Base-by-base conservation (phyloP, 2,888 invertebrate genomes). In the Lagria hirta region DNA sequence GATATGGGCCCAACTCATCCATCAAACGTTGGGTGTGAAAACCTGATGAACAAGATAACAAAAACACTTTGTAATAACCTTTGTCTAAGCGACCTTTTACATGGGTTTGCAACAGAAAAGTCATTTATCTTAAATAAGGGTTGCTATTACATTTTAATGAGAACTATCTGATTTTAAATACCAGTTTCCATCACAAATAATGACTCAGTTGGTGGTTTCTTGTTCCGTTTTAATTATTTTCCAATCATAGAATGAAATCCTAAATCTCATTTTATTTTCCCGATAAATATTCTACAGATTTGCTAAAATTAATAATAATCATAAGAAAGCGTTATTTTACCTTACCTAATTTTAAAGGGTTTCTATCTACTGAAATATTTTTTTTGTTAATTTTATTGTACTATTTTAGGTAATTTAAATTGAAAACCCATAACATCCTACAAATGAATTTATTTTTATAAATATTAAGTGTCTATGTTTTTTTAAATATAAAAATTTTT, bases 21-120 rank as follows among this genome's bases (percentile, higher is more conserved):
- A 69, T 70, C 70, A 69, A 69, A 67, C 57, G 58, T 57, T 68
- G 67, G 69, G 69, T 69, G 70, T 69, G 68, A 69, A 70, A 69
- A 68, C 62, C 62, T 59, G 69, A 70, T 70, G 66, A 59, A 65
- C 61, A 65, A 68, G 70, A 70, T 70, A 70, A 70, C 63, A 58
- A 64, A 67, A 70, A 68, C 69, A 69, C 67, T 69, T 68, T 68
- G 70, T 69, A 68, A 63, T 66, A 66, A 68, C 66, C 67, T 66
- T 68, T 68, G 67, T 68, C 64, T 66, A 65, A 69, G 61, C 63
- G 65, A 66, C 66, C 68, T 68, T 64, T 69, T 69, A 69, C 69
- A 70, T 64, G 65, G 65, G 64, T 67, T 66, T 65, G 58, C 62
- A 61, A 63, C 60, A 64, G 68, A 67, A 69, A 66, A 68, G 64